Base-by-base conservation (phyloP, 2,797 vertebrate species). In the Chelidonichthys spinosus region DNA sequence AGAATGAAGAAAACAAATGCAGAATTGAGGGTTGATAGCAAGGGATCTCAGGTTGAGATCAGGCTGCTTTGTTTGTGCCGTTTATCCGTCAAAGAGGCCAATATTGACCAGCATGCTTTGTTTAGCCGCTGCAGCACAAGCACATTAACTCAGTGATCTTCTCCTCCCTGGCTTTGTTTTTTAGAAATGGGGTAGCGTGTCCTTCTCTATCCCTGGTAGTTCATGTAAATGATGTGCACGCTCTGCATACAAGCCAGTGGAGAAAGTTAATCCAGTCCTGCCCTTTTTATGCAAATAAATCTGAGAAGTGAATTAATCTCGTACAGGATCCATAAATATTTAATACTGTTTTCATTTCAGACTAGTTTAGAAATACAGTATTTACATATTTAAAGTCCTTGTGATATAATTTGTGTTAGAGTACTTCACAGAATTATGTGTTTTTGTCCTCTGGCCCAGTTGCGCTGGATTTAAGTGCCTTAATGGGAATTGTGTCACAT, bases 271-370 rank as follows among this genome's bases (percentile, higher is more conserved):
- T 81, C 60, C 53, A 73, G 50, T 35, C n/a, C 52, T 50, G 61
- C 61, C 54, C 52, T 39, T 84, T 25, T 83, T 56, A 64, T 74
- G 67, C 42, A 72, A 82, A 66, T 6, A 72, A 61, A 82, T 62
- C 40, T 61, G 36, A 78, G 52, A 61, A 44, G 36, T 49, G 78
- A 67, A 69, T 74, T 64, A 46, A 83, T 79, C 47, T 76, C 35
- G 61, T 63, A 50, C 49, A 46, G 64, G 9, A 43, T 44, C 17
- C 18, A 76, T 81, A 43, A 78, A 88, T 84, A 60, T 77, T 81
- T 74, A 44, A 82, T 77, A 4, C 11, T 39, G 47, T 81, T 82
- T 76, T 75, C 43, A 69, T 79, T 74, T 68, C 42, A 55, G 70
- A 53, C 18, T 56, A 40, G 63, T 63, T 85, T 42, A 40, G 62